A percentile compares a stretch with the other conserved stretches of the same genome.
phyloP scores from a whole-genome alignment of 2,113 vertebrate species.

The Elachura formosa region DNA sequence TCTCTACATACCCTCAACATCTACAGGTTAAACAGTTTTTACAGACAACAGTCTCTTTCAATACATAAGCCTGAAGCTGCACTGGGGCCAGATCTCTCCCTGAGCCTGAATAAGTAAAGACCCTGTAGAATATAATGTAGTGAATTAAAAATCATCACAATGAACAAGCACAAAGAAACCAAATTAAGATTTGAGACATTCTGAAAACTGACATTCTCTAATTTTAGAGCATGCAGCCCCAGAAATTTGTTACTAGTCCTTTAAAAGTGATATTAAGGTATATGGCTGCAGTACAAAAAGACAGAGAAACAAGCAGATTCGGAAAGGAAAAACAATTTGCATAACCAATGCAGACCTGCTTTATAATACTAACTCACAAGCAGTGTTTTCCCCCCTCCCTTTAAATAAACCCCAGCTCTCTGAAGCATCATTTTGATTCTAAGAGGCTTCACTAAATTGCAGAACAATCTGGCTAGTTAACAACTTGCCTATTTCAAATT shows the following conservation, averaged over 20 bases:
- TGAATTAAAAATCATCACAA: slow-evolving; percentile 69
- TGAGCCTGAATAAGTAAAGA: slow-evolving; percentile 66
- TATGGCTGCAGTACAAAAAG: not conserved
- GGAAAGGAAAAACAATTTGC: not conserved
- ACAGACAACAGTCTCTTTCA: slow-evolving; percentile 63
- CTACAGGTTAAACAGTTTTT: slow-evolving; percentile 65
- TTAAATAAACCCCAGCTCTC: not conserved
- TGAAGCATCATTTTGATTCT: not conserved
- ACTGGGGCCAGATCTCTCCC: slow-evolving; percentile 60
- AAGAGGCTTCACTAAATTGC: not conserved
- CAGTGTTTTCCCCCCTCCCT: not conserved
- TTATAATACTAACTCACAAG: not conserved
- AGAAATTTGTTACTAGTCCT: not conserved
- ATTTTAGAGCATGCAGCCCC: not conserved
- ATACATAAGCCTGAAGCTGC: slow-evolving; percentile 61
- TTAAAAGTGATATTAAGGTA: not conserved
- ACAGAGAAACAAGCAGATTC: not conserved
- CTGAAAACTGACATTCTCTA: slow-evolving; percentile 48
- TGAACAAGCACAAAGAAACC: slow-evolving; percentile 65
- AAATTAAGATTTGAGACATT: slow-evolving; percentile 62
- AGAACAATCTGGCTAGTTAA: not conserved
- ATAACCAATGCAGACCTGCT: not conserved
- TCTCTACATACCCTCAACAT: slow-evolving; percentile 39
- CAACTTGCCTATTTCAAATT: not conserved
- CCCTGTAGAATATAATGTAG: slow-evolving; percentile 62